Conservation (phyloP, 2,797 vertebrate genomes). For the Anas capensis region DNA sequence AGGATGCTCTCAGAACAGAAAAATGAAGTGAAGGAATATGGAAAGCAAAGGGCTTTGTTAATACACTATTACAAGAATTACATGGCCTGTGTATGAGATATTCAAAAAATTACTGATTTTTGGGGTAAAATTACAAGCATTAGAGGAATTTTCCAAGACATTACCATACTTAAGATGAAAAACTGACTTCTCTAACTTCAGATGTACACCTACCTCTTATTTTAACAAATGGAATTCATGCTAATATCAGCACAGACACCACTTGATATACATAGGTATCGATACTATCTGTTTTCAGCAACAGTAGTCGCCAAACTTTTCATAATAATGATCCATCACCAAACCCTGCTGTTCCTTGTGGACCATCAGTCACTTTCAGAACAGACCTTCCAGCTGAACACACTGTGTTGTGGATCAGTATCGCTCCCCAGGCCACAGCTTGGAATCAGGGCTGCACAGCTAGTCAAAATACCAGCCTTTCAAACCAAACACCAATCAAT, state of each 20-base stretch:
- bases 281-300: neutral
- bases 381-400: neutral
- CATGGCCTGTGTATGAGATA: neutral
- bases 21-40: neutral
- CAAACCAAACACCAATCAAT: rapidly evolving
- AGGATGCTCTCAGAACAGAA: neutral
- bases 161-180: neutral
- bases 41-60: neutral
- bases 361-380: neutral
- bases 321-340: neutral
- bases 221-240: neutral
- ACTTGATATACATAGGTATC: neutral
- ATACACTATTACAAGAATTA: neutral
- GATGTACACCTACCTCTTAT: neutral
- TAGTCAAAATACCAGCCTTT: neutral
- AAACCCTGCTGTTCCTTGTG: neutral
- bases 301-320: neutral
- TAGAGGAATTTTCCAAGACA: neutral
- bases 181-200: neutral
- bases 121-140: neutral
- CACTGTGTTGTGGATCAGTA: neutral
- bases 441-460: neutral
- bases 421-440: rapidly evolving
- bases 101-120: neutral
- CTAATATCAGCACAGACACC: neutral